Evolutionary conservation across 2,888 invertebrate genomes (phyloP).

Genomic region (Buathra laborator): DNA sequence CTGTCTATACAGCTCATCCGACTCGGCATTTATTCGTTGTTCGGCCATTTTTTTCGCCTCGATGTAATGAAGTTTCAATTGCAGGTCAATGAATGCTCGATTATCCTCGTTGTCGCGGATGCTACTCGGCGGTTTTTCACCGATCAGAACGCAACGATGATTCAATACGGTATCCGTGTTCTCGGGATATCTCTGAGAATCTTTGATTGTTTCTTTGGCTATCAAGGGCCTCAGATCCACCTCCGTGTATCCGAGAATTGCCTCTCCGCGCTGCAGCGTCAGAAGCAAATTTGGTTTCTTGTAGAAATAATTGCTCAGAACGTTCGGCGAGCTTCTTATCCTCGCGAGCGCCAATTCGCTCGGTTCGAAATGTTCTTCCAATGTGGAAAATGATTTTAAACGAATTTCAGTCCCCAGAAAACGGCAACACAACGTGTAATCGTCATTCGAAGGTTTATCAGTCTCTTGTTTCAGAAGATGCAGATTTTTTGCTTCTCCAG

Average conservation of each 20-base stretch:
- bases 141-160: slow-evolving; percentile 80
- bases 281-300: slow-evolving; percentile 86
- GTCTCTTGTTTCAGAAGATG: slow-evolving; percentile 81
- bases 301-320: slow-evolving; percentile 85
- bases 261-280: slow-evolving; percentile 84
- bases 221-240: slow-evolving; percentile 86
- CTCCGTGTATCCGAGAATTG: slow-evolving; percentile 84
- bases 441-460: slow-evolving; percentile 59
- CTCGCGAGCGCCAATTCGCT: slow-evolving; percentile 86
- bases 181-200: slow-evolving; percentile 84
- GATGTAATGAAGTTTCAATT: slow-evolving; percentile 86
- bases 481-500: slow-evolving; percentile 87
- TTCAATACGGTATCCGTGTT: slow-evolving; percentile 83
- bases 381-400: slow-evolving; percentile 80
- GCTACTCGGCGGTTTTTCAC: slow-evolving; percentile 63
- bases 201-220: slow-evolving; percentile 83
- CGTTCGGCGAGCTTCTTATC: slow-evolving; percentile 84
- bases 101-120: slow-evolving; percentile 72
- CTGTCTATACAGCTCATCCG: slow-evolving; percentile 24
- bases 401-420: slow-evolving; percentile 81
- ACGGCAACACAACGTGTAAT: slow-evolving; percentile 79
- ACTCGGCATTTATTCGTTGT: slow-evolving; percentile 8
- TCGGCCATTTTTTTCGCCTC: slow-evolving; percentile 70
- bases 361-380: slow-evolving; percentile 80
- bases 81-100: slow-evolving; percentile 86